phyloP scores from a whole-genome alignment of 2,797 vertebrate species.

The Zalophus californianus region DNA sequence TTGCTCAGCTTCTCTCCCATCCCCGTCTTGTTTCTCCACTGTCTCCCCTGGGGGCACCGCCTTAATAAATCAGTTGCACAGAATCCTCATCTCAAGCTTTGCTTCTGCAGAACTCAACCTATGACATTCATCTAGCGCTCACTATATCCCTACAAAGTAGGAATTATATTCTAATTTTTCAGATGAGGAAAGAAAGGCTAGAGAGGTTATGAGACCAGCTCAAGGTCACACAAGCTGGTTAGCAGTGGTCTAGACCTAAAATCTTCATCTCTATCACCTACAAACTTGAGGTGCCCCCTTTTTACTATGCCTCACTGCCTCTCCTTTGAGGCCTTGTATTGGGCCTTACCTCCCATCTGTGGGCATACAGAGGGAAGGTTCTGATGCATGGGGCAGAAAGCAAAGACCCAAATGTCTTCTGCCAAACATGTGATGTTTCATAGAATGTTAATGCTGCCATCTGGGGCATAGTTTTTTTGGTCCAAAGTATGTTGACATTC shows the following conservation, averaged over 20 bases:
- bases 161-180: constrained; percentile 15
- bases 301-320: neutral
- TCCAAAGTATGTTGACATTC: neutral
- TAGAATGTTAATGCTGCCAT: neutral
- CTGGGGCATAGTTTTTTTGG: neutral
- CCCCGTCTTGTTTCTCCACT: neutral
- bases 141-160: neutral
- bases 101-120: neutral
- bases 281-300: neutral
- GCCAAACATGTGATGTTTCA: neutral
- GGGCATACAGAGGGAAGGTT: neutral
- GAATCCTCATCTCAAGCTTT: neutral
- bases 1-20: constrained; percentile 23
- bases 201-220: neutral
- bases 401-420: constrained; percentile 31
- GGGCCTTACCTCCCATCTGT: neutral
- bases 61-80: neutral
- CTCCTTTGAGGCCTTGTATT: neutral
- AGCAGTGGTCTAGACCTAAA: constrained; percentile 3
- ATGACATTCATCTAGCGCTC: neutral
- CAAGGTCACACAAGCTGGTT: neutral
- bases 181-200: constrained; percentile 8
- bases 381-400: neutral
- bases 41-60: neutral
- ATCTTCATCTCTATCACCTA: constrained; percentile 7